Evolutionary conservation across 2,113 vertebrate genomes (phyloP).

Genomic region (Cygnus atratus): DNA sequence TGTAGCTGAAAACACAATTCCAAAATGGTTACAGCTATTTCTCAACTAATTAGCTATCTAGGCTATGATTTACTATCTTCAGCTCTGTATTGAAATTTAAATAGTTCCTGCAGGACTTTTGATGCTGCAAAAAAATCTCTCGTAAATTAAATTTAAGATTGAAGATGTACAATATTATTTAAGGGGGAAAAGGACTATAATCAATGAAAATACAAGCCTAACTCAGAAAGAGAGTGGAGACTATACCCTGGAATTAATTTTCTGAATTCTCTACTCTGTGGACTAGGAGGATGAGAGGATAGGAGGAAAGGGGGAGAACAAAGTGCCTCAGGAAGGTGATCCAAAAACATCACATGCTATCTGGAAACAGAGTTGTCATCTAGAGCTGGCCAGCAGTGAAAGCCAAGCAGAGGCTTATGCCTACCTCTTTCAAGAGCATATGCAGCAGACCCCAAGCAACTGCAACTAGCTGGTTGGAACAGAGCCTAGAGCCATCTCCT

Average conservation of each 20-base stretch:
- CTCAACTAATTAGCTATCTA: background rate
- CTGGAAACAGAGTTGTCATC: background rate
- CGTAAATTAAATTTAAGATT: background rate
- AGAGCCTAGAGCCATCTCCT: background rate
- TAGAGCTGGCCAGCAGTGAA: background rate
- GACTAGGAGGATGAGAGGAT: background rate
- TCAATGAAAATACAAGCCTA: background rate
- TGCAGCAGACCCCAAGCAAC: background rate
- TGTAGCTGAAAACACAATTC: background rate
- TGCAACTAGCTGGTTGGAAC: background rate
- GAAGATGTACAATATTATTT: background rate
- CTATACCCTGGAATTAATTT: background rate
- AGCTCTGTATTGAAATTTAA: background rate
- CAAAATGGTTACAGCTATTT: background rate
- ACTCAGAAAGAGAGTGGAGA: background rate
- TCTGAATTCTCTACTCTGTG: background rate
- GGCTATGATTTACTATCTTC: background rate
- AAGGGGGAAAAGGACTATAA: background rate
- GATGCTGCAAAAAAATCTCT: background rate
- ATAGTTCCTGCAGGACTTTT: background rate
- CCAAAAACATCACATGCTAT: background rate
- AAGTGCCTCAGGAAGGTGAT: background rate
- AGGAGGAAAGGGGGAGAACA: background rate
- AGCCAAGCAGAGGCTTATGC: rapidly evolving
- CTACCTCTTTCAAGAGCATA: background rate